Evolutionary conservation across 2,888 invertebrate species (phyloP), one percentile per base, ranked within the genome.

Genomic region (Enchytraeus crypticus): DNA sequence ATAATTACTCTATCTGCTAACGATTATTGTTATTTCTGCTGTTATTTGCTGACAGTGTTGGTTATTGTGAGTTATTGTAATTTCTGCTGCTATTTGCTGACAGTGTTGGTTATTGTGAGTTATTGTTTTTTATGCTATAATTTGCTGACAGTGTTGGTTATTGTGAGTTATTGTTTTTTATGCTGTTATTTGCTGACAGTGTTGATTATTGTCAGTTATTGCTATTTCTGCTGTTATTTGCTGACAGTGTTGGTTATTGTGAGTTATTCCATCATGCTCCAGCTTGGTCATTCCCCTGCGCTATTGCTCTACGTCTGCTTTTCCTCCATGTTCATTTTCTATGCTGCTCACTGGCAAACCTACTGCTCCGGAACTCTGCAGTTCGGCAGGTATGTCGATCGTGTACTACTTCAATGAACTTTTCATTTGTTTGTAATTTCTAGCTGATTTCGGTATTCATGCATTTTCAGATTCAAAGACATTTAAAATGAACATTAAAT

Each of bases 291-390:
- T 71, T 87, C 89, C 78, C 92, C 95, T 23, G 88, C 87, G 62
- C 90, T 92, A 88, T 88, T 97, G 86, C 90, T 97, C 82, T 90
- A 92, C 79, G 85, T 93, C 84, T 91, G 92, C 79, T 90, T 96
- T 79, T 87, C 90, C 80, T 92, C 93, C 32, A 89, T 93, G 83
- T 88, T 91, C 34, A 82, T 97, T 67, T 99, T 97, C 83, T 99
- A 98, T 81, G 91, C 91, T 80, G 97, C 98, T 26, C 98, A 99
- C 81, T 99, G 98, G 98, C 96, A 97, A 79, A 95, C 97, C 0
- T 99, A 98, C 81, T 96, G 97, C 46, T 95, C 97, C 65, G 97
- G 87, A 80, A 80, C 77, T 27, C 71, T 82, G 18, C 70, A 74
- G 57, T 82, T 82, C 73, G 77, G 78, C 33, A 73, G 66, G 80